These are phyloP conservation scores for Microctonus hyperodae DNA, from an alignment of 2,888 invertebrate genomes.

Conservation along the genomic window DNA sequence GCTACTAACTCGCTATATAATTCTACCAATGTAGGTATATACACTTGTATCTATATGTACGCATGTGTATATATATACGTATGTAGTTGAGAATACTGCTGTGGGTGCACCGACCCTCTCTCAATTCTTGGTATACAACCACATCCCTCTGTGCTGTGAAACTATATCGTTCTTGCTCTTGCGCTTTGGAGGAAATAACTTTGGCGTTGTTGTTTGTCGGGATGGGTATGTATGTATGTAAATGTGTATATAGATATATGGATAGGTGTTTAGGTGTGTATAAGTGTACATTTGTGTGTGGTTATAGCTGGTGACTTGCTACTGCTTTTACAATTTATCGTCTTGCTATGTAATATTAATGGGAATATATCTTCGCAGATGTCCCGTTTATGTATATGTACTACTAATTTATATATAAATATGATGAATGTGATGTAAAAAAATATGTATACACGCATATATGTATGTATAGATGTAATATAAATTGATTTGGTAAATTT, in stretches of 20 bases:
- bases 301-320: conserved; percentile 14
- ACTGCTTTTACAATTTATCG: conserved; percentile 46
- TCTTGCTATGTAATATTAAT: conserved; percentile 42
- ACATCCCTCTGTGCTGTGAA: neutral
- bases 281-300: too few species aligned
- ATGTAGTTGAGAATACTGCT: neutral
- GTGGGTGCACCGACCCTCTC: conserved; percentile 44
- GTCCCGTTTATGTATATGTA: neutral
- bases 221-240: neutral
- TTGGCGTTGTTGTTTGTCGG: conserved; percentile 31
- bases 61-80: too few species aligned
- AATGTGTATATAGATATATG: conserved; percentile 2
- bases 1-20: conserved; percentile 14
- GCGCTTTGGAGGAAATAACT: conserved; percentile 40
- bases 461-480: too few species aligned
- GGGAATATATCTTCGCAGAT: conserved; percentile 13
- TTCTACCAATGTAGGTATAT: too few species aligned
- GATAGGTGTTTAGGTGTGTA: neutral
- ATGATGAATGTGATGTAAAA: too few species aligned
- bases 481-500: too few species aligned
- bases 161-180: conserved; percentile 10
- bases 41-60: too few species aligned
- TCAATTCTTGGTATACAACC: neutral
- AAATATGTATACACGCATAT: too few species aligned
- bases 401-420: neutral